Conservation (phyloP, 2,797 vertebrate species). For the Paedocypris micromegethes region DNA sequence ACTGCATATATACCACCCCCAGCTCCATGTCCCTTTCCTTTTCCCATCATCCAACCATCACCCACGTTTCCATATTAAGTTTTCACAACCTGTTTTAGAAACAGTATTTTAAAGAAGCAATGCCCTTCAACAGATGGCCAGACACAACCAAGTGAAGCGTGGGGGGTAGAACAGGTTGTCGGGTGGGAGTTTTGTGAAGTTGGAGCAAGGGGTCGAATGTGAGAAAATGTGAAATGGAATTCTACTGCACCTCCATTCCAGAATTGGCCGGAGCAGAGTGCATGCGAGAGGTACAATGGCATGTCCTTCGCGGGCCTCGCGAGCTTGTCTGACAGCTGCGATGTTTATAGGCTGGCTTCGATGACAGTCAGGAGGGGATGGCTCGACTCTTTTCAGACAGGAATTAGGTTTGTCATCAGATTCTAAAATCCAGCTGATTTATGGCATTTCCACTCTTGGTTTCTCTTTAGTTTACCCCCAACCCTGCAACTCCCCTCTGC, state of each 20-base stretch:
- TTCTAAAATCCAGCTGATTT: constrained; percentile 87
- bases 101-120: constrained; percentile 70
- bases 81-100: constrained; percentile 63
- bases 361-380: constrained; percentile 78
- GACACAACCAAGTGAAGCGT: constrained; percentile 54
- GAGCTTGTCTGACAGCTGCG: constrained; percentile 83
- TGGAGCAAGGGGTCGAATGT: constrained; percentile 62
- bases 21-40: constrained; percentile 26
- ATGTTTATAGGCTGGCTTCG: constrained; percentile 84
- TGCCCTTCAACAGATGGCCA: constrained; percentile 76
- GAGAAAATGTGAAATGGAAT: constrained; percentile 85
- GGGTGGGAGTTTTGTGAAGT: constrained; percentile 35
- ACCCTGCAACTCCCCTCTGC: constrained; percentile 40
- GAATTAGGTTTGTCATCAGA: constrained; percentile 86
- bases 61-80: constrained; percentile 60
- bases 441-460: constrained; percentile 66
- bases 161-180: constrained; percentile 32
- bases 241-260: constrained; percentile 67
- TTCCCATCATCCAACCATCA: constrained; percentile 33
- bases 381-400: constrained; percentile 76
- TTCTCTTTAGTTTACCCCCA: constrained; percentile 34
- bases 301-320: constrained; percentile 74
- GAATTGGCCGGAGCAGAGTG: constrained; percentile 73
- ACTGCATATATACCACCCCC: constrained; percentile 42
- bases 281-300: constrained; percentile 78